phyloP scores from a whole-genome alignment of 1,140 invertebrate genomes.

The Hetaerina americana region DNA sequence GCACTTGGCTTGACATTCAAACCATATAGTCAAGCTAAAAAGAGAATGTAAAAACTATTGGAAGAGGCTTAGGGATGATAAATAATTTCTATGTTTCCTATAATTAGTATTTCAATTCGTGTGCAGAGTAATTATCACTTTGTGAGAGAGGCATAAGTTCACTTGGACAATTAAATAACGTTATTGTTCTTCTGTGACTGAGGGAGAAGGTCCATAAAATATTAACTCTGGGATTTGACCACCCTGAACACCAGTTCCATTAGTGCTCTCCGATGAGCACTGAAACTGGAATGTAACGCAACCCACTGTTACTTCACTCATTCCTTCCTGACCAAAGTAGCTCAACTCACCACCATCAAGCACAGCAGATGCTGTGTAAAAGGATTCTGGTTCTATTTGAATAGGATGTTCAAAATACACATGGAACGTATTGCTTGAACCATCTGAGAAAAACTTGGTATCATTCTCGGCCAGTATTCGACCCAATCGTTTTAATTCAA shows the following conservation, averaged over 20 bases:
- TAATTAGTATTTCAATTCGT: background rate
- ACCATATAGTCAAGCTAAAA: background rate
- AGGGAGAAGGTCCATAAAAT: slow-evolving; percentile 66
- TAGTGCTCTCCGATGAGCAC: slow-evolving; percentile 85
- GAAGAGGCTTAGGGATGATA: background rate
- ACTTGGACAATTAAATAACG: background rate
- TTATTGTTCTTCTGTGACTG: slow-evolving; percentile 13
- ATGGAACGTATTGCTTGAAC: slow-evolving; percentile 85
- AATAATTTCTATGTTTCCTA: background rate
- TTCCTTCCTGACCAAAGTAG: slow-evolving; percentile 90
- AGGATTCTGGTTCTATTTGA: slow-evolving; percentile 76
- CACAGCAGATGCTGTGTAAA: slow-evolving; percentile 81
- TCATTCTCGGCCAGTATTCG: slow-evolving; percentile 76
- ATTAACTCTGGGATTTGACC: slow-evolving; percentile 89
- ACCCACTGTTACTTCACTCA: slow-evolving; percentile 78
- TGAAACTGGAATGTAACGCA: slow-evolving; percentile 89
- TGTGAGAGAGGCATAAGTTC: background rate
- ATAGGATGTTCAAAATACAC: slow-evolving; percentile 88
- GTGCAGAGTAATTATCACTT: background rate
- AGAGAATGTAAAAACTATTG: background rate
- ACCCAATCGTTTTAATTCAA: slow-evolving; percentile 75
- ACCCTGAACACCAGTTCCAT: slow-evolving; percentile 86
- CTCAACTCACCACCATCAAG: slow-evolving; percentile 81
- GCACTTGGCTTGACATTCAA: background rate
- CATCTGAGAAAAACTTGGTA: slow-evolving; percentile 86